Conservation (phyloP, 2,113 vertebrate genomes). For the Bubalus kerabau region DNA sequence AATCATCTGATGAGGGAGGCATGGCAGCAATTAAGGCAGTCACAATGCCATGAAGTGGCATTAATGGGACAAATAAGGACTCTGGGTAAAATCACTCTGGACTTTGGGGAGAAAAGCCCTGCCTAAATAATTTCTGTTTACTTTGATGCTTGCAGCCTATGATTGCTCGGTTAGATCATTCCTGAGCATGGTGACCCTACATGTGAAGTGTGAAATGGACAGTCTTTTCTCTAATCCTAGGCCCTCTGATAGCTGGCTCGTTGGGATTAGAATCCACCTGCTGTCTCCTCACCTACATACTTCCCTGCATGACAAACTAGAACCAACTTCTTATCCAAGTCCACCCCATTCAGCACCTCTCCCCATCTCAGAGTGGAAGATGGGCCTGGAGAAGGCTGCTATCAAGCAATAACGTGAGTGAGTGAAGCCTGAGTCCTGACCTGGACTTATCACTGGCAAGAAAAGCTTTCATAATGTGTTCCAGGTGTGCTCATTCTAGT, state of each 20-base stretch:
- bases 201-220: background rate
- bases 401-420: background rate
- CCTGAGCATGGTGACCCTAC: background rate
- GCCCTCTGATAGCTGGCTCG: background rate
- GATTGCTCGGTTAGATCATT: constrained; percentile 1
- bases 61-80: background rate
- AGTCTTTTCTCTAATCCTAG: background rate
- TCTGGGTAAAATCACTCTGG: constrained; percentile 5
- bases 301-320: background rate
- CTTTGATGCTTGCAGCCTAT: background rate
- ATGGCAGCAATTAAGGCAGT: background rate
- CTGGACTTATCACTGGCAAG: background rate
- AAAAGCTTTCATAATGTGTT: background rate
- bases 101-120: background rate
- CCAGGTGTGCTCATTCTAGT: background rate
- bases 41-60: background rate
- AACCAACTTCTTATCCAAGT: background rate
- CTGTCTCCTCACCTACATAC: background rate
- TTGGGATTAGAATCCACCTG: background rate
- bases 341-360: background rate
- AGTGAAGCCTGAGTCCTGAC: background rate
- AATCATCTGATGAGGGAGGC: background rate
- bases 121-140: constrained; percentile 33
- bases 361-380: background rate
- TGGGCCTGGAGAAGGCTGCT: background rate